Percentiles rank a stretch among this genome's conserved stretches.
phyloP scores from a whole-genome alignment of 2,797 vertebrate species.

The Sebastolobus alascanus region DNA sequence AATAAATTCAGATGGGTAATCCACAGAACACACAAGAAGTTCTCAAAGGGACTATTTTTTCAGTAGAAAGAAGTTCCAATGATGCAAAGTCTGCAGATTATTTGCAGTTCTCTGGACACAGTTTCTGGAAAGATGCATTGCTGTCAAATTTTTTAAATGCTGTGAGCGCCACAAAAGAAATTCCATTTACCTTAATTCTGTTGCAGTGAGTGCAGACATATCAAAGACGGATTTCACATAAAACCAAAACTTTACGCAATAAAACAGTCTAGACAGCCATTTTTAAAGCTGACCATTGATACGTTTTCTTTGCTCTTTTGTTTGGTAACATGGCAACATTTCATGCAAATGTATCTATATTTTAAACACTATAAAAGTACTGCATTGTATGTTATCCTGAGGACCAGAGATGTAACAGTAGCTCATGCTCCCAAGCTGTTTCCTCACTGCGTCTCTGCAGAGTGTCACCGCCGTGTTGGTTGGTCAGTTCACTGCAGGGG shows the following conservation, averaged over 20 bases:
- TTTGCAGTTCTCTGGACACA: background rate
- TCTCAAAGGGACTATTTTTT: background rate
- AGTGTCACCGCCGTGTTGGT: constrained; percentile 34
- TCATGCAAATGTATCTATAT: background rate
- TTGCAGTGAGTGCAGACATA: background rate
- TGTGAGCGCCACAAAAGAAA: background rate
- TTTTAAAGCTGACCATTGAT: background rate
- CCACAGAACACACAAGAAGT: background rate
- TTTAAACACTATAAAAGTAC: background rate
- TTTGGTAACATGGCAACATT: background rate
- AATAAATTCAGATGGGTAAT: background rate
- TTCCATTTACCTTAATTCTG: background rate
- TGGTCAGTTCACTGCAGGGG: constrained; percentile 45
- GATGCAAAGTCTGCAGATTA: background rate
- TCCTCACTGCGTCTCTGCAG: constrained; percentile 36
- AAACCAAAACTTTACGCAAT: background rate
- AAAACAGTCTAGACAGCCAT: background rate
- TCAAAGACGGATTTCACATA: background rate
- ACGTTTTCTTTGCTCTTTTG: background rate
- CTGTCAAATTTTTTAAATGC: background rate
- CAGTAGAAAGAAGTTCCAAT: background rate
- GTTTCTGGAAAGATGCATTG: background rate
- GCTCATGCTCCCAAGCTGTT: constrained; percentile 4
- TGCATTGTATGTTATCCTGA: background rate
- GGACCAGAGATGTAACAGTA: constrained; percentile 9